Evolutionary conservation across 2,797 vertebrate genomes (phyloP), one percentile per base, ranked within the genome.

Genomic region (Gadopsis bispinosus): DNA sequence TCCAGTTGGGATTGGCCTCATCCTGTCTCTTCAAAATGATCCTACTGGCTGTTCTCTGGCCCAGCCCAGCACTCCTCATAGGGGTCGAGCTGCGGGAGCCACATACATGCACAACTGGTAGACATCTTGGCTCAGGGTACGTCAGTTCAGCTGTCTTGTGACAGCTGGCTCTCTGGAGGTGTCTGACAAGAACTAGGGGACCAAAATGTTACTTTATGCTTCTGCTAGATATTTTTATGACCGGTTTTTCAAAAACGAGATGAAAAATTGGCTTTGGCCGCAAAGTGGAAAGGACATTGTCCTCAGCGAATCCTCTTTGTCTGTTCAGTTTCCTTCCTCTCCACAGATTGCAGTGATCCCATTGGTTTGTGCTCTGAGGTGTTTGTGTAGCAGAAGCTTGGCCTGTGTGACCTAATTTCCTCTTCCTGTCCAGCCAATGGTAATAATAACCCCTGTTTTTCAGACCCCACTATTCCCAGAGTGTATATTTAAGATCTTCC

Each of bases 361-460:
- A 84, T 90, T 89, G 88, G 83, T 69, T 70, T 41, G 22, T 33
- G 39, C 80, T 77, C 69, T 26, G 83, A 91, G 88, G 88, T 93
- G 92, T 93, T 94, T 93, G 87, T 91, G 77, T 73, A 83, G 89
- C 87, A 88, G 76, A 80, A 79, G 79, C 83, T 77, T 83, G 78
- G 89, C 82, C 86, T 75, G 35, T 77, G 45, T 50, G 79, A 91
- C 92, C 91, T 90, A 76, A 88, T 93, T 92, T 94, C 93, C 93
- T 92, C 84, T 94, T 94, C 91, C 91, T 87, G 87, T 87, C 62
- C 81, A 85, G 84, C 80, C 85, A 85, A 50, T 80, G 86, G 91
- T 92, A 90, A 93, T 94, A 92, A 92, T 92, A 93, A 90, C 75
- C 59, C 9, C 67, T 91, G 86, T 90, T 94, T 93, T 92, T 91